Conservation (phyloP, 2,113 vertebrate species). For the Corvus hawaiiensis region DNA sequence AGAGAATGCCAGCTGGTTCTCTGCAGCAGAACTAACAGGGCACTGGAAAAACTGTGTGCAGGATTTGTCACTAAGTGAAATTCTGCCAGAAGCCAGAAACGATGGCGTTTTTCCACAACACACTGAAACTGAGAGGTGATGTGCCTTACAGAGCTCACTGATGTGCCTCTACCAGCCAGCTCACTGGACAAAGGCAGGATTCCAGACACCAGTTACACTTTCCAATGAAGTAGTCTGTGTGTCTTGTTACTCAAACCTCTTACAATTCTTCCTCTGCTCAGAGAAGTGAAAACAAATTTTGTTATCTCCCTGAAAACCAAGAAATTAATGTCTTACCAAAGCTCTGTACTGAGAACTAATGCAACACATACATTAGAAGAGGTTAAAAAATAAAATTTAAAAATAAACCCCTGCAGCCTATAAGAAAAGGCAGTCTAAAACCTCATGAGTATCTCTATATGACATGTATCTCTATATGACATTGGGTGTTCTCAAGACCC, state of each 20-base stretch:
- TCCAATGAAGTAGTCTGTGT: neutral
- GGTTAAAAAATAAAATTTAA: neutral
- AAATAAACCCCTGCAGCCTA: neutral
- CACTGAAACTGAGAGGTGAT: neutral
- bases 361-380: neutral
- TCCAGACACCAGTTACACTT: neutral
- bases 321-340: neutral
- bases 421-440: neutral
- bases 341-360: neutral
- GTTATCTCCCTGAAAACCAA: neutral
- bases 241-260: neutral
- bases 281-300: neutral
- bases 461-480: too few species aligned
- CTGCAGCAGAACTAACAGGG: neutral
- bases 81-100: neutral
- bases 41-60: neutral
- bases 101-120: neutral
- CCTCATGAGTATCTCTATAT: neutral
- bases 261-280: neutral
- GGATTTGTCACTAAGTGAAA: conserved; percentile 2
- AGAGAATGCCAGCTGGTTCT: neutral
- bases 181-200: neutral
- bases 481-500: neutral
- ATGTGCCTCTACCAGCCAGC: neutral
- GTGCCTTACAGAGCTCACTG: neutral